These are phyloP conservation scores for Periparus ater DNA, from an alignment of 2,797 vertebrate species.

Conservation along the genomic window DNA sequence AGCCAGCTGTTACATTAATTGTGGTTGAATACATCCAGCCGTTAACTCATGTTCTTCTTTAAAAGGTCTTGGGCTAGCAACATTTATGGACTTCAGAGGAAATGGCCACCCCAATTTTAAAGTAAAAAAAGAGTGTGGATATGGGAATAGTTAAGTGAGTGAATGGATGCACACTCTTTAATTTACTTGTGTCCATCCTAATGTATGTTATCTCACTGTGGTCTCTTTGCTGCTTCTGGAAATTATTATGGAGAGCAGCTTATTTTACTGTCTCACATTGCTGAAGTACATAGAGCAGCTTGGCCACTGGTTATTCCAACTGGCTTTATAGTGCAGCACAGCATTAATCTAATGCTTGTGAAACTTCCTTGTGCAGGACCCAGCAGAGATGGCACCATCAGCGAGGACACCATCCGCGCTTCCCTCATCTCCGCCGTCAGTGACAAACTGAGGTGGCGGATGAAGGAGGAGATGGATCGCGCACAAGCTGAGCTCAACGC, in stretches of 20 bases:
- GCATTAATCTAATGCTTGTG: neutral
- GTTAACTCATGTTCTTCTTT: neutral
- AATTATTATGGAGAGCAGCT: neutral
- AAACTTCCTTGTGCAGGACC: constrained; percentile 78
- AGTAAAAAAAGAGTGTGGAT: neutral
- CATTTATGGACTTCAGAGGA: neutral
- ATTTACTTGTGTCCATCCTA: neutral
- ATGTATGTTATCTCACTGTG: neutral
- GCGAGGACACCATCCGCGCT: constrained; percentile 95
- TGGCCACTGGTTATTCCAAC: neutral
- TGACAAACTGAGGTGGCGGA: constrained; percentile 96
- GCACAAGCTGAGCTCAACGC: constrained; percentile 97
- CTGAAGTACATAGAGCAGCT: neutral
- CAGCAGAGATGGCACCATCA: constrained; percentile 93
- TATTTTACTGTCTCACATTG: neutral
- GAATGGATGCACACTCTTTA: neutral
- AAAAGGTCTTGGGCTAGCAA: neutral
- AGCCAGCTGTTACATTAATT: neutral
- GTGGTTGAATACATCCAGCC: neutral
- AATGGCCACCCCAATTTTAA: neutral
- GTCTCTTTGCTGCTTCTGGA: neutral
- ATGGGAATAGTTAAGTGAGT: neutral
- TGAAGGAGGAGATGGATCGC: constrained; percentile 99
- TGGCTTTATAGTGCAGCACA: neutral
- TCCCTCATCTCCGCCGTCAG: constrained; percentile 97